Evolutionary conservation across 2,797 vertebrate genomes (phyloP), one percentile per base, ranked within the genome.

Genomic region (Sebastiscus albofasciatus): DNA sequence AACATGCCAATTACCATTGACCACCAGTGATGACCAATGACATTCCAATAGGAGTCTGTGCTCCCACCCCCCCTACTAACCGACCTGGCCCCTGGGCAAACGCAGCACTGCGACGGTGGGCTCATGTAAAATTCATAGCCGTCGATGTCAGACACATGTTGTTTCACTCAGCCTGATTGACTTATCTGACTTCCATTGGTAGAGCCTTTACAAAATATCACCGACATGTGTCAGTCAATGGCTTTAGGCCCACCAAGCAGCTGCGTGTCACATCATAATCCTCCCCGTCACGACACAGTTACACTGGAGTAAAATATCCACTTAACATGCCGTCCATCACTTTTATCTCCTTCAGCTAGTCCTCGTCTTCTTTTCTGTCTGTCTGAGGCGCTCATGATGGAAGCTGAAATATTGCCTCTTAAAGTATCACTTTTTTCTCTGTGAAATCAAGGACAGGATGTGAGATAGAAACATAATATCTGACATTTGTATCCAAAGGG

Each of bases 291-390:
- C 65, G 72, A 84, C 87, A 88, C 75, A 82, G 87, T 92, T 90
- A 85, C 85, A 84, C 85, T 77, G 74, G 66, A 88, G 92, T 85
- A 85, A 93, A 91, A 94, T 89, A 94, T 92, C 89, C 89, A 92
- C 94, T 93, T 92, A 94, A 87, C 87, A 92, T 90, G 84, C 89
- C 72, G 89, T 94, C 93, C 89, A 89, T 94, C 93, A 94, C 59
- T 70, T 87, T 89, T 90, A 90, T 94, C 92, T 93, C 74, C 74
- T 61, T 79, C 86, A 79, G 88, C 70, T 62, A 67, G 65, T 83
- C 78, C 85, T 88, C 73, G 62, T 52, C 79, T 73, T 86, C 85
- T 54, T 72, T 49, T 82, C 83, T 77, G 75, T 89, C 85, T 87
- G 68, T 86, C 84, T 68, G 59, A 36, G 52, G 77, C 86, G 79